Conservation (phyloP, 2,797 vertebrate genomes). For the Macropus fuliginosus region DNA sequence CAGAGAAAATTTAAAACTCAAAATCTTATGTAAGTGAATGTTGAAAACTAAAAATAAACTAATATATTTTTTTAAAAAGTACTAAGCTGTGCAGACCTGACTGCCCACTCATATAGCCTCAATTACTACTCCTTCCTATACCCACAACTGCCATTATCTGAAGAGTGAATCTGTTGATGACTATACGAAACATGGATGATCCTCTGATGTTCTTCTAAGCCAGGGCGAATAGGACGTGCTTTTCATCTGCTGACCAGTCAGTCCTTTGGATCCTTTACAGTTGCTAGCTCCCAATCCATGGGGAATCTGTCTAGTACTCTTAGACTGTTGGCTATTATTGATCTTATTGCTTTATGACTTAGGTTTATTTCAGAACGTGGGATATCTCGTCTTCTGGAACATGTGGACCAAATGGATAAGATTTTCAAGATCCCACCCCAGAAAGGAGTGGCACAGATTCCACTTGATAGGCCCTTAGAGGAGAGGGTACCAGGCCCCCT, state of each 20-base stretch:
- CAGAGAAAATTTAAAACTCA: too few relatives aligned
- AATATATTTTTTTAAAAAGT: background rate
- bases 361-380: slow-evolving; percentile 92
- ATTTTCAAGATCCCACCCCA: slow-evolving; percentile 86
- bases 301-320: background rate
- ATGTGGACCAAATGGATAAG: slow-evolving; percentile 90
- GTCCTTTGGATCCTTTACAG: background rate
- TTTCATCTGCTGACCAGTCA: background rate
- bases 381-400: slow-evolving; percentile 89
- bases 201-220: slow-evolving; percentile 22
- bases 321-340: background rate
- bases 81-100: background rate
- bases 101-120: background rate
- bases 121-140: background rate
- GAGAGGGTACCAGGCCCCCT: slow-evolving; percentile 66
- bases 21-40: too few relatives aligned
- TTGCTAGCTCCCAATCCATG: background rate
- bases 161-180: background rate
- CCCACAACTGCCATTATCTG: background rate
- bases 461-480: slow-evolving; percentile 70
- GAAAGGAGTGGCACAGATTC: slow-evolving; percentile 35
- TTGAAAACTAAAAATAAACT: too few relatives aligned
- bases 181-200: background rate
- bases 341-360: slow-evolving; percentile 48
- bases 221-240: background rate